A percentile compares a stretch with the other conserved stretches of the same genome.
These are phyloP conservation scores for Haemorhous mexicanus DNA, from an alignment of 2,113 vertebrate genomes.

Conservation along the genomic window DNA sequence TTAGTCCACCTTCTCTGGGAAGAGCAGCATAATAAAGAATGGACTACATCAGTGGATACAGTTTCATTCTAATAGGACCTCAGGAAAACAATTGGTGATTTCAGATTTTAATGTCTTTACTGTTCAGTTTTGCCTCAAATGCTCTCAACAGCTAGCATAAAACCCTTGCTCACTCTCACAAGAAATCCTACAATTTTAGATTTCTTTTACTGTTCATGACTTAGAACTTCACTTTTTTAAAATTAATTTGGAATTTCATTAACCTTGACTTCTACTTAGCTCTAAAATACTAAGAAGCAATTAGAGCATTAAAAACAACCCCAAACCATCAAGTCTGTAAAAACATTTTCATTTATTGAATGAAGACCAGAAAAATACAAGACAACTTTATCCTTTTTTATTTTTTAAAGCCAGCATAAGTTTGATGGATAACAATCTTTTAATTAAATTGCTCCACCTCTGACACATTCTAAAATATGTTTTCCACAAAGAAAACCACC, in stretches of 20 bases:
- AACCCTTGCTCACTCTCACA: background rate
- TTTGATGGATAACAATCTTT: background rate
- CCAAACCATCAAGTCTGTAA: background rate
- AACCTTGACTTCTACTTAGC: background rate
- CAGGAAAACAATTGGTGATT: background rate
- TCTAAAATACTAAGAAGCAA: background rate
- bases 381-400: background rate
- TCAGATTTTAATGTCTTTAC: background rate
- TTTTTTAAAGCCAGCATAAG: background rate
- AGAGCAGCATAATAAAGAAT: background rate
- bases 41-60: background rate
- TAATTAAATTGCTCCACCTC: background rate
- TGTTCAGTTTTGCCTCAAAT: background rate
- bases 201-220: background rate
- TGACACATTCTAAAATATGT: background rate
- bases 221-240: background rate
- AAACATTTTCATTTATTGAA: background rate
- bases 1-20: background rate
- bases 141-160: background rate
- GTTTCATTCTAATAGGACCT: background rate
- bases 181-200: background rate
- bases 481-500: background rate
- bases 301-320: background rate
- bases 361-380: background rate
- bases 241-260: background rate